phyloP scores from a whole-genome alignment of 1,140 invertebrate species.

The Pseudoatta argentina region DNA sequence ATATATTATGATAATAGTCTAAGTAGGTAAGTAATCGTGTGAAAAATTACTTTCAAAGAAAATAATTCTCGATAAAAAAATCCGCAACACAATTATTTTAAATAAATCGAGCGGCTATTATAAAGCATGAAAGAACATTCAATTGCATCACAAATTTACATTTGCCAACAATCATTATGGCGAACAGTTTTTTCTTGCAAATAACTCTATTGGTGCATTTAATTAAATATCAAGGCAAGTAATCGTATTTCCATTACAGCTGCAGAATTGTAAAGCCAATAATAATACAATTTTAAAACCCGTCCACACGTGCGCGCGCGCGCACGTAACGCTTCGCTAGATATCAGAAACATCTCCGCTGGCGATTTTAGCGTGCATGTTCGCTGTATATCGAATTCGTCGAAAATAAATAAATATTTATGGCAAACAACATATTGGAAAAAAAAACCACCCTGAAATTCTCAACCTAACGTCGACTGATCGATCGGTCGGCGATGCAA shows the following conservation, averaged over 20 bases:
- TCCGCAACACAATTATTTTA: conserved; percentile 22
- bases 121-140: not conserved
- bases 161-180: conserved; percentile 22
- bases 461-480: conserved; percentile 14
- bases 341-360: conserved; percentile 2
- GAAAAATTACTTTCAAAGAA: conserved; percentile 1
- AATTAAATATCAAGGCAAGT: conserved; percentile 68
- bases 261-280: conserved; percentile 39
- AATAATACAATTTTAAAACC: conserved; percentile 43
- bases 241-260: conserved; percentile 49
- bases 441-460: not conserved
- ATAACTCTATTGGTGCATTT: conserved; percentile 27
- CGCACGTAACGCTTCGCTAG: conserved; percentile 19
- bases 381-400: not conserved
- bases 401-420: conserved; percentile 34
- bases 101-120: conserved; percentile 6
- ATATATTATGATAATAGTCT: not conserved
- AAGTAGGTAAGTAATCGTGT: not conserved
- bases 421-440: conserved; percentile 22
- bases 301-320: not conserved
- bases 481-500: conserved; percentile 48
- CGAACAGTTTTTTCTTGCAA: conserved; percentile 42
- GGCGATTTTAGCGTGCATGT: not conserved
- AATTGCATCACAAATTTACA: conserved; percentile 39
- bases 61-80: not conserved